Base-by-base conservation (phyloP, 2,888 invertebrate genomes). In the Flexamia atlantica region DNA sequence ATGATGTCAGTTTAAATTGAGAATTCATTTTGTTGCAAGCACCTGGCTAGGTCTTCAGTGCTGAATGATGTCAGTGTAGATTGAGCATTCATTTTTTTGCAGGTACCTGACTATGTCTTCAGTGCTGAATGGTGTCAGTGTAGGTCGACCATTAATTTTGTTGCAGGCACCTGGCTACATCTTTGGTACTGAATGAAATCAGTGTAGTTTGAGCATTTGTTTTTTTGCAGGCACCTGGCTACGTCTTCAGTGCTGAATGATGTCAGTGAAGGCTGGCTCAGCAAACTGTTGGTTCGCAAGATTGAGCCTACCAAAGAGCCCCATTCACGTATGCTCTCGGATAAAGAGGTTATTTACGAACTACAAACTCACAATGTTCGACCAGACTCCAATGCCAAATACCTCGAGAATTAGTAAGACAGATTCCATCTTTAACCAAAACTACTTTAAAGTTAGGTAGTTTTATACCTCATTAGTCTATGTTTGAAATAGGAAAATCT, bases 261-360 rank as follows among this genome's bases (percentile, higher is more conserved):
- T 23, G 84, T 82, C 32, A 81, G 86, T 46, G 96, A 96, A 91
- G 95, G 97, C 87, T 98, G 97, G 97, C 91, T 98, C 84, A 96
- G 96, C 87, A 98, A 97, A 90, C 91, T 98, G 86, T 91, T 97
- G 88, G 97, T 98, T 64, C 93, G 97, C 85, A 96, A 95, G 90
- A 97, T 98, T 89, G 97, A 98, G 89, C 97, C 98, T 5, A 97
- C 97, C 0, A 98, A 97, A 90, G 98, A 98, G 90, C 96, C 98
- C 2, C 99, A 99, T 91, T 99, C 99, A 89, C 95, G 98, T 86
- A 97, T 98, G 95, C 93, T 99, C 74, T 97, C 98, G 88, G 97
- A 98, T 91, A 98, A 98, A 91, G 99, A 99, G 91, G 94, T 96
- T 84, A 96, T 99, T 88, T 99, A 97, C 91, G 97, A 98, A 86